Evolutionary conservation across 1,140 invertebrate species (phyloP).

Genomic region (Sycophila sp.): DNA sequence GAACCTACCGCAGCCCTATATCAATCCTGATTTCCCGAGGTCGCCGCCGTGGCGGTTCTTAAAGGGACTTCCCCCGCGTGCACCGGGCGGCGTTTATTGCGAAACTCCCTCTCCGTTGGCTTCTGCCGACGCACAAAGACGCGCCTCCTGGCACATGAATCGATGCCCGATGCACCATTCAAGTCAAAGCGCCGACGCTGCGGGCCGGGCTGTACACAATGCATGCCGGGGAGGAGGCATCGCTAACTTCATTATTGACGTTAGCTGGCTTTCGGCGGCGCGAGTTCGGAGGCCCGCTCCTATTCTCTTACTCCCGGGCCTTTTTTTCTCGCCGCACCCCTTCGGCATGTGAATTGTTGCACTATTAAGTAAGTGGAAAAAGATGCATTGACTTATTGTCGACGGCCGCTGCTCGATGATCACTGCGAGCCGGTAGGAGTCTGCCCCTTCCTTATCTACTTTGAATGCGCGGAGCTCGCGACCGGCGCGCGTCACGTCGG

Average conservation of each 20-base stretch:
- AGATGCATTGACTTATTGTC: conserved; percentile 36
- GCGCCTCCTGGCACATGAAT: conserved; percentile 28
- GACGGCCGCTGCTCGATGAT: not conserved
- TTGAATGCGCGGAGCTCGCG: not conserved
- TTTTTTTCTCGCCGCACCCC: not conserved
- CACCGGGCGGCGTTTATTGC: not conserved
- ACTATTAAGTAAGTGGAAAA: conserved; percentile 31
- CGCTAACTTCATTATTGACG: conserved; percentile 35
- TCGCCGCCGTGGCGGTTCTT: conserved; percentile 34
- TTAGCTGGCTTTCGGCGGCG: conserved; percentile 11
- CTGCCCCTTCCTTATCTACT: too few relatives aligned
- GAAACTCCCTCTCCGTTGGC: not conserved
- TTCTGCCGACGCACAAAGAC: not conserved
- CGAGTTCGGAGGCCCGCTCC: not conserved
- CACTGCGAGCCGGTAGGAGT: not conserved
- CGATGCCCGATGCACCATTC: conserved; percentile 14
- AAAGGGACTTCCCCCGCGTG: not conserved
- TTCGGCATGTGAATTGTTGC: not conserved
- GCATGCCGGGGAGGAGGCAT: not conserved
- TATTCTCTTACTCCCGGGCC: not conserved
- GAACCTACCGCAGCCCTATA: conserved; percentile 56
- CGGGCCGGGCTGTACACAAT: not conserved
- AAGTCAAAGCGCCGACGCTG: conserved; percentile 13
- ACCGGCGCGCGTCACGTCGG: not conserved
- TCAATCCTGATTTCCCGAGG: conserved; percentile 54